Evolutionary conservation across 2,888 invertebrate genomes (phyloP).

Genomic region (Clunio marinus): DNA sequence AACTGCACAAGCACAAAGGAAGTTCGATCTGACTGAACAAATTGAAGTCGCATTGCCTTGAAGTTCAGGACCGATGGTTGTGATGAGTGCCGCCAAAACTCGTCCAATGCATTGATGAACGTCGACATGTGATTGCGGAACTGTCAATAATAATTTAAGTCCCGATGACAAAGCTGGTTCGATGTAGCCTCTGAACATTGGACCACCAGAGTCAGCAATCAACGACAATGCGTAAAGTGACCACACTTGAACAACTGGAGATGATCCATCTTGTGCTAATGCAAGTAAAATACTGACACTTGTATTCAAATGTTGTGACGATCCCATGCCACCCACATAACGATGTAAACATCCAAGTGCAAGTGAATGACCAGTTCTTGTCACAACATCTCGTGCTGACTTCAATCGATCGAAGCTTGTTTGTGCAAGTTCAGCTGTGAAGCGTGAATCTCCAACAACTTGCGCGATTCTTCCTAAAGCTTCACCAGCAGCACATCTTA

Average conservation of each 20-base stretch:
- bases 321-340: constrained; percentile 93
- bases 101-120: constrained; percentile 91
- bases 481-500: constrained; percentile 93
- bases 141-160: constrained; percentile 80
- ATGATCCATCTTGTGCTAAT: constrained; percentile 87
- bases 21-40: constrained; percentile 73
- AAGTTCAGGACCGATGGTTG: constrained; percentile 96
- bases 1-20: constrained; percentile 89
- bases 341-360: constrained; percentile 95
- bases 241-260: constrained; percentile 97
- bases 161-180: constrained; percentile 88
- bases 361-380: constrained; percentile 80
- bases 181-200: constrained; percentile 97
- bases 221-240: constrained; percentile 91
- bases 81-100: constrained; percentile 89
- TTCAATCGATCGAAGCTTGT: constrained; percentile 83
- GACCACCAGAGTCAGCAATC: constrained; percentile 96
- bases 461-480: constrained; percentile 91
- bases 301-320: constrained; percentile 88
- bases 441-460: constrained; percentile 78
- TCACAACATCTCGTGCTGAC: constrained; percentile 80
- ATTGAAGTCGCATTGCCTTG: constrained; percentile 76
- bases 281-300: constrained; percentile 93
- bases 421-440: constrained; percentile 85
- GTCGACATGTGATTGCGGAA: constrained; percentile 87